Base-by-base conservation (phyloP, 2,888 invertebrate genomes). In the Tinea trinotella region DNA sequence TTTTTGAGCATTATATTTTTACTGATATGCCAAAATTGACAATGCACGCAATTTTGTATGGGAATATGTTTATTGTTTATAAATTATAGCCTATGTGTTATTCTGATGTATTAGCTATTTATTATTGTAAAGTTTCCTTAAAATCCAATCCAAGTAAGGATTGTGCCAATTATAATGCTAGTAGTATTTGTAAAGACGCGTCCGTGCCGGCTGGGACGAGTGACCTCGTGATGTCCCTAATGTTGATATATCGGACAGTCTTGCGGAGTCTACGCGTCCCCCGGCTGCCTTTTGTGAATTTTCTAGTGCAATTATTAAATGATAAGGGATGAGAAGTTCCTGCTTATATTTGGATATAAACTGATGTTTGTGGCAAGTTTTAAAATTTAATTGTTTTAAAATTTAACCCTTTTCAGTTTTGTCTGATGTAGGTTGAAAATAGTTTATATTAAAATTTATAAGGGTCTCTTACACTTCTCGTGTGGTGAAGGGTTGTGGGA, bases 211-310 rank as follows among this genome's bases (percentile, higher is more conserved):
- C 19, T 3, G 50, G 50, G 24, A 50, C 50, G 50, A 50, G 50
- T 50, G 50, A 50, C 50, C 50, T 50, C 24, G 50, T 50, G 24
- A 48, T 20, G 48, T 48, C 48, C 22, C 78, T 84, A 84, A 84
- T 84, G 84, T 82, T 79, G 84, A 84, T 83, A 82, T 80, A 84
- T 84, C 82, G 83, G 76, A 61, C 66, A 60, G 73, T 50, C 50
- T 50, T 50, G 50, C 50, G 50, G 50, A 50, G 20, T 50, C 24
- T 24, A 20, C 18, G 22, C 12, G 13, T 24, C 50, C 50, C 50
- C 18, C 10, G 48, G 13, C 22, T 24, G 22, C 24, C 50, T 50
- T 50, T 50, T 50, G 50, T 50, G 50, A 50, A 50, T 50, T 50
- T 50, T 50, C 50, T 50, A 50, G 50, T 24, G 50, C 50, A 50